Conservation (phyloP, 35 echinoderm and acorn worm genomes). For the Strongylocentrotus purpuratus region DNA sequence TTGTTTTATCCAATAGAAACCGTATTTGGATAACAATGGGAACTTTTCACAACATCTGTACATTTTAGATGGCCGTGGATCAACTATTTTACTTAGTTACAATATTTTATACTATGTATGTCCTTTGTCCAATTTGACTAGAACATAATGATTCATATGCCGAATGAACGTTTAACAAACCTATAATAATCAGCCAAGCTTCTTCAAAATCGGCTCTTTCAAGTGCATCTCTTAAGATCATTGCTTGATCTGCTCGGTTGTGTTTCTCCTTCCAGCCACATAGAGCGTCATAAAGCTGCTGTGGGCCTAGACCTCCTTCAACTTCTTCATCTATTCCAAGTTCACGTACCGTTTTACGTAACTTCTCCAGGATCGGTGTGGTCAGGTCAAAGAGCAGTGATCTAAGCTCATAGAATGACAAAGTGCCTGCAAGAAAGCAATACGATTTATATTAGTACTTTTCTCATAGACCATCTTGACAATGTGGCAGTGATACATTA, state of each 20-base stretch:
- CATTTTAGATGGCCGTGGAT: too few species aligned
- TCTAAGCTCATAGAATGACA: not conserved
- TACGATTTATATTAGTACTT: too few species aligned
- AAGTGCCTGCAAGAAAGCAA: not conserved
- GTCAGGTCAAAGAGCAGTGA: not conserved
- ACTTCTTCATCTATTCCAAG: not conserved
- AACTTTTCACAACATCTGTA: too few species aligned
- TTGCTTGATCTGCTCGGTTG: not conserved
- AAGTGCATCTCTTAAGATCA: not conserved
- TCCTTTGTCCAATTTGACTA: too few species aligned
- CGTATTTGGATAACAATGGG: too few species aligned
- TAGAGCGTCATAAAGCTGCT: not conserved
- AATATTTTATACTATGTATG: too few species aligned
- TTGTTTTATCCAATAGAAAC: too few species aligned
- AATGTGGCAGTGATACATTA: too few species aligned
- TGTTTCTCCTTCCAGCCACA: not conserved
- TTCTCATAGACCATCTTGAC: too few species aligned
- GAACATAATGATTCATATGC: too few species aligned
- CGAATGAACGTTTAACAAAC: not conserved
- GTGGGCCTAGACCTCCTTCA: not conserved
- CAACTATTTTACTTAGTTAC: too few species aligned
- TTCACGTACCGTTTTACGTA: not conserved
- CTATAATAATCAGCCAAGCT: not conserved
- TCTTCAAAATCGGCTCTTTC: not conserved
- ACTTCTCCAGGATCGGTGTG: not conserved